These are phyloP conservation scores for Anas georgica DNA, from an alignment of 2,797 vertebrate genomes.

Conservation along the genomic window DNA sequence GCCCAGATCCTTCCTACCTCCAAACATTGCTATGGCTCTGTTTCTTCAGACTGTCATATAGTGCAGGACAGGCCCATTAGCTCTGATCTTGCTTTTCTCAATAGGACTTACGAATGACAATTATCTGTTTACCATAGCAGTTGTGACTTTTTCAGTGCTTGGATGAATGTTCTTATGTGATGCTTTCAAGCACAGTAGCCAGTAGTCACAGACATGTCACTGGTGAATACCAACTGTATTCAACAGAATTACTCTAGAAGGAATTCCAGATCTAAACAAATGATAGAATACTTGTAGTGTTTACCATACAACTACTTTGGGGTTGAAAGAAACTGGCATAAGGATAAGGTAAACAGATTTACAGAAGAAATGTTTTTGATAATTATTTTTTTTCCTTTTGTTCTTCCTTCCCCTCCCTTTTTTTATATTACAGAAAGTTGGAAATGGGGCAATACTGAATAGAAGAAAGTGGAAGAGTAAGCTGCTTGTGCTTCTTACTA, in stretches of 20 bases:
- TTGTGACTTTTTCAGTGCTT: neutral
- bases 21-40: neutral
- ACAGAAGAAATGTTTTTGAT: neutral
- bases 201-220: neutral
- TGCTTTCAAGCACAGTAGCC: neutral
- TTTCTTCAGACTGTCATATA: neutral
- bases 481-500: neutral
- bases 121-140: neutral
- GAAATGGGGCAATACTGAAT: neutral
- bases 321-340: neutral
- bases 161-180: neutral
- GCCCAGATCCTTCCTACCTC: neutral
- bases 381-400: neutral
- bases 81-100: neutral
- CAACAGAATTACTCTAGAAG: neutral
- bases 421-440: conserved; percentile 17
- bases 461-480: conserved; percentile 35
- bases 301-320: neutral
- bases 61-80: neutral
- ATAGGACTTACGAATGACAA: neutral
- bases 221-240: neutral
- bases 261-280: neutral
- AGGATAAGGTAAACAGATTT: neutral
- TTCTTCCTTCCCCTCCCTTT: neutral
- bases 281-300: neutral